Base-by-base conservation (phyloP, 2,888 invertebrate species). In the Escarpia spicata region DNA sequence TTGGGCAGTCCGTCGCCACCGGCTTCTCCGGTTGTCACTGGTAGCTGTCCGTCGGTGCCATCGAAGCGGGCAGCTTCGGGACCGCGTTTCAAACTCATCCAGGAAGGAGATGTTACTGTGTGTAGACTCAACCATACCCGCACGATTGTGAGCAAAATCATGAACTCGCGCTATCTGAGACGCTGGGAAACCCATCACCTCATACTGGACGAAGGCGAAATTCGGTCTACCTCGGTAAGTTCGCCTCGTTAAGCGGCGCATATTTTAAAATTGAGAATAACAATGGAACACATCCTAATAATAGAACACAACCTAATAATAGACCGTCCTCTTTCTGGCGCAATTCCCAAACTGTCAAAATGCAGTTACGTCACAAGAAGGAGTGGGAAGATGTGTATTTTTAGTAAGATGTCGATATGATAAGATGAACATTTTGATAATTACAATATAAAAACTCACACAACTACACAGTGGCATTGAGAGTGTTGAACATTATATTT, bases 151-250 rank as follows among this genome's bases (percentile, higher is more conserved):
- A 98, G 98, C 96, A 98, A 98, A 96, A 98, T 98, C 94, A 97
- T 98, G 95, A 98, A 98, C 92, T 97, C 98, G 94, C 98, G 98
- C 96, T 98, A 98, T 96, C 97, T 98, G 90, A 97, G 98, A 92
- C 97, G 98, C 94, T 98, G 98, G 98, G 98, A 98, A 96, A 97
- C 97, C 90, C 98, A 98, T 96, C 97, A 97, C 95, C 97, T 98
- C 15, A 97, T 97, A 95, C 97, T 98, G 94, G 97, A 97, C 94
- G 97, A 97, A 94, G 97, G 97, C 93, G 97, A 97, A 95, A 97
- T 98, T 91, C 97, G 97, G 91, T 98, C 98, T 0, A 97, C 97
- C 97, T 97, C 98, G 97, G 98, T 98, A 96, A 97, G 98, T 95
- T 90, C 43, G 10, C 37, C 10, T 91, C 45, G 45, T 43, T 90